phyloP scores from a whole-genome alignment of 2,113 vertebrate species.

The Antechinus stuartii region DNA sequence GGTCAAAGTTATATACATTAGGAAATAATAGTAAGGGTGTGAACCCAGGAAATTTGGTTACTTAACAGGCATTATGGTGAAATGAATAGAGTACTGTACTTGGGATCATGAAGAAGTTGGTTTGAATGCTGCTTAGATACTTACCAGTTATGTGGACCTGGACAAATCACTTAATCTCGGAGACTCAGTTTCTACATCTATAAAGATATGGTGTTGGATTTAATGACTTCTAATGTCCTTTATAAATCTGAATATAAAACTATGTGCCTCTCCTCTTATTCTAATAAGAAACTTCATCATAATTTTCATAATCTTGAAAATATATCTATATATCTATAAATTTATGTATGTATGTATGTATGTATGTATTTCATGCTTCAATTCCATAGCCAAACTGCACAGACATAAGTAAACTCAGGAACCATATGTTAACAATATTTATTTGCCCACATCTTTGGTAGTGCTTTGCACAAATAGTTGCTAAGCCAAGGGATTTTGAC shows the following conservation, averaged over 20 bases:
- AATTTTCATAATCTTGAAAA: not conserved
- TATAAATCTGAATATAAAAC: not conserved
- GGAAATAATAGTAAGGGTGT: not conserved
- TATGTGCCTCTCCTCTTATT: not conserved
- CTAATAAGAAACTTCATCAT: not conserved
- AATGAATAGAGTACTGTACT: not conserved
- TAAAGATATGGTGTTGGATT: not conserved
- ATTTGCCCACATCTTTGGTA: not conserved
- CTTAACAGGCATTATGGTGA: not conserved
- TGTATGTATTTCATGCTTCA: not conserved
- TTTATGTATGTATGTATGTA: too few species aligned
- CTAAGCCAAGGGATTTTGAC: not conserved
- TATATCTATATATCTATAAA: too few species aligned
- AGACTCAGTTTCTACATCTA: not conserved
- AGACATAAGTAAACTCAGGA: not conserved
- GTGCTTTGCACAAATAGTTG: not conserved
- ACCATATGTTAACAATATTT: not conserved
- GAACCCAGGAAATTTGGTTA: not conserved
- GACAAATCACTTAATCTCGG: not conserved
- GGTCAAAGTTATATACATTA: not conserved
- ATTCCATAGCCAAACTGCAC: not conserved
- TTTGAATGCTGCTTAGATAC: not conserved
- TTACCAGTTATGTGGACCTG: not conserved
- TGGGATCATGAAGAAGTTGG: not conserved
- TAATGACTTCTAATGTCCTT: not conserved